Evolutionary conservation across 2,888 invertebrate species (phyloP), one percentile per base, ranked within the genome.

Genomic region (Hypomecis punctinalis): DNA sequence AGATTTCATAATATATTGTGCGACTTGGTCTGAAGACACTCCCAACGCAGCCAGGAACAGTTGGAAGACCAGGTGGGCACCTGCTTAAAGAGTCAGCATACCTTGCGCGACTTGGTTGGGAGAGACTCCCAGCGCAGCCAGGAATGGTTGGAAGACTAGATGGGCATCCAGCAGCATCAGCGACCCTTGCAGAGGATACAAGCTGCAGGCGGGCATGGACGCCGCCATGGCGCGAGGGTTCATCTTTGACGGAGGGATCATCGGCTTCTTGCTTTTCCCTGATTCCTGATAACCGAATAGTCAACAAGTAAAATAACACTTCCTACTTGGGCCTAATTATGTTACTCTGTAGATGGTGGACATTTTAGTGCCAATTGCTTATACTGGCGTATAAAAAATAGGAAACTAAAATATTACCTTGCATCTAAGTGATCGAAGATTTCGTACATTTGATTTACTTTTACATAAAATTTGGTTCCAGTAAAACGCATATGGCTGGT

Each of bases 61-160:
- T 45, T 35, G 37, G 3, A 43, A 35, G 33, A 49, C 6, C 39
- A 6, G 9, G 39, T 9, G 39, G 11, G n/a, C 5, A 5, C 6
- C n/a, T 11, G 45, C 6, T 8, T 43, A 10, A n/a, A 45, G n/a
- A 10, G 8, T 23, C 42, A 10, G 35, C 0, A 13, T 63, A 90
- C 91, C 89, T 71, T 89, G 89, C 0, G 91, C 90, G 81, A 98
- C 95, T 89, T 98, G 97, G 78, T 97, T 96, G 1, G 97, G 98
- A 7, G 96, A 98, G 0, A 99, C 97, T 0, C 98, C 98, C 40
- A 99, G 93, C 66, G 97, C 97, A 0, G 97, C 95, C 11, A 99
- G 93, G 76, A 99, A 94, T 0, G 99, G 98, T 85, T 98, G 98
- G 89, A 98, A 98, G 77, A 98, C 98, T 54, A 98, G 94, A 91